Conservation (phyloP, 2,888 invertebrate genomes). For the Pristionchus exspectatus region DNA sequence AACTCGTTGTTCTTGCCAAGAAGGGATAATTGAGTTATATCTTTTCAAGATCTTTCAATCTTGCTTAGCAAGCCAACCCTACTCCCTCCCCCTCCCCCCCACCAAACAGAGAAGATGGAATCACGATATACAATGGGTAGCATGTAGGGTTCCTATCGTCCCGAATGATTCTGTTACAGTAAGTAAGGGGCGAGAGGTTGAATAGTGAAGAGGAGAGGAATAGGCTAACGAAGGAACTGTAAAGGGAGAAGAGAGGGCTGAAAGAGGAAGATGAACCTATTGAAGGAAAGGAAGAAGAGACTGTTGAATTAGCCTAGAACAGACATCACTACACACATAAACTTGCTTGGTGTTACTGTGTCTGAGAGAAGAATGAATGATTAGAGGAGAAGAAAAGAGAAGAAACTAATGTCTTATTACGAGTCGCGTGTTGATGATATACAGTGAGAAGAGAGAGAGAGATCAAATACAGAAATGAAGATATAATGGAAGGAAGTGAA, state of each 20-base stretch:
- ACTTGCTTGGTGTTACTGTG: neutral
- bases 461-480: neutral
- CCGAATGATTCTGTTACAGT: neutral
- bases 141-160: neutral
- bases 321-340: neutral
- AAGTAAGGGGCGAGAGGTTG: neutral
- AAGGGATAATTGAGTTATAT: too few species aligned
- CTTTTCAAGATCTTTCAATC: too few species aligned
- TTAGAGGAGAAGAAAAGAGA: neutral
- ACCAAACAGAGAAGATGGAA: neutral
- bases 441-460: neutral
- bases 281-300: neutral
- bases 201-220: neutral
- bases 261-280: neutral
- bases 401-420: conserved; percentile 7
- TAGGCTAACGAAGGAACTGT: neutral
- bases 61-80: too few species aligned
- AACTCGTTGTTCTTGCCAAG: too few species aligned
- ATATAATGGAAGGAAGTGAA: conserved; percentile 4
- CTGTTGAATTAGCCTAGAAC: neutral
- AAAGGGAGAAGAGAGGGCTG: neutral
- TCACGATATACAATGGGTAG: neutral
- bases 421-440: conserved; percentile 4
- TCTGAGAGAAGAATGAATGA: neutral
- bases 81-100: too few species aligned